Evolutionary conservation across 1,140 invertebrate genomes (phyloP).

Genomic region (Dinoponera quadriceps): DNA sequence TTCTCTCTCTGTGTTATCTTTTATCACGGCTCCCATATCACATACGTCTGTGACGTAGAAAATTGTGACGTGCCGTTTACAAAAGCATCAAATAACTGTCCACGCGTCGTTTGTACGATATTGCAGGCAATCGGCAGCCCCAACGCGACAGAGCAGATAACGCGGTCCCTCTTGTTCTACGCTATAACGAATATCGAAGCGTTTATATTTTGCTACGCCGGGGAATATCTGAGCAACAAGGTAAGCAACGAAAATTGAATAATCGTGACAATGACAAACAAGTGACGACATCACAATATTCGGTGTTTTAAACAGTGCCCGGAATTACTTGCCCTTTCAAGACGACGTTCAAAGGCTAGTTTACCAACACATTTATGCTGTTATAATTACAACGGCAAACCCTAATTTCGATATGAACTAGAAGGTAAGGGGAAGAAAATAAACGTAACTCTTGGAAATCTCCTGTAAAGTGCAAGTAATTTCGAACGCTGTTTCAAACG

Average conservation of each 20-base stretch:
- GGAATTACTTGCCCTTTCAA: too few relatives aligned
- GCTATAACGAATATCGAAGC: slow-evolving; percentile 41
- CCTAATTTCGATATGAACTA: too few relatives aligned
- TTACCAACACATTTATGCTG: too few relatives aligned
- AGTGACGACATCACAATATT: slow-evolving; percentile 25
- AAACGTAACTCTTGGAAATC: too few relatives aligned
- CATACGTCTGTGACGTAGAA: neutral
- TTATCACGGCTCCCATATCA: neutral
- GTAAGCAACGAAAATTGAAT: slow-evolving; percentile 23
- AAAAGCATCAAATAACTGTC: slow-evolving; percentile 14
- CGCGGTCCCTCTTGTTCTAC: slow-evolving; percentile 36
- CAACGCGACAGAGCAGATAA: neutral
- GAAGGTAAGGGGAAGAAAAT: too few relatives aligned
- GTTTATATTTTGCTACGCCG: too few relatives aligned
- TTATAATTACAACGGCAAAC: too few relatives aligned
- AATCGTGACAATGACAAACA: neutral
- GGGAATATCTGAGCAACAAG: slow-evolving; percentile 56
- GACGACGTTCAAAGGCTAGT: too few relatives aligned
- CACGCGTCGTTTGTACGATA: neutral
- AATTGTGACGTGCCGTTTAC: neutral
- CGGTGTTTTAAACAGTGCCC: too few relatives aligned
- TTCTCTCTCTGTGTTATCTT: too few relatives aligned
- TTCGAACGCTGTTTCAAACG: too few relatives aligned
- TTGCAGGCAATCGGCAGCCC: slow-evolving; percentile 14
- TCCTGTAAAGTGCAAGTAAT: too few relatives aligned